These are phyloP conservation scores for Sternarchorhynchus goeldii DNA, from an alignment of 2,797 vertebrate genomes.

Conservation along the genomic window DNA sequence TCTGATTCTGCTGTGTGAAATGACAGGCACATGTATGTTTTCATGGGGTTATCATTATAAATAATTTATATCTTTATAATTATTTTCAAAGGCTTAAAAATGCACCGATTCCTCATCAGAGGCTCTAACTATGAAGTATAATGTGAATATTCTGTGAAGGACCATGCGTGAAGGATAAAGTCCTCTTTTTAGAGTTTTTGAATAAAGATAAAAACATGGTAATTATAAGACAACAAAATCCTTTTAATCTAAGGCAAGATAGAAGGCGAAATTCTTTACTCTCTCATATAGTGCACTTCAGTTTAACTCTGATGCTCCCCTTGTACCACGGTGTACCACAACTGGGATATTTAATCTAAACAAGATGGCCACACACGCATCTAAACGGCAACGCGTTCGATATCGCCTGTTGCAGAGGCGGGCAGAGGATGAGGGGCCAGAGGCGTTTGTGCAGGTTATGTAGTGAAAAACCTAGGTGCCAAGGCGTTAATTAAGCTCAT, in stretches of 20 bases:
- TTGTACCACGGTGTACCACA: background rate
- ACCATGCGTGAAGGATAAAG: conserved; percentile 28
- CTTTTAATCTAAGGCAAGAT: background rate
- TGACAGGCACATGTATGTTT: background rate
- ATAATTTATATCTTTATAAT: background rate
- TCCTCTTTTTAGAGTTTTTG: conserved; percentile 4
- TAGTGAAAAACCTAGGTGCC: background rate
- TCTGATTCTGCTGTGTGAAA: no score
- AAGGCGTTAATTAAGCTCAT: conserved; percentile 34
- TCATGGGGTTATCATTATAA: conserved; percentile 6
- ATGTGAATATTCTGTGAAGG: conserved; percentile 19
- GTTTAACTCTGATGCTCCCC: background rate
- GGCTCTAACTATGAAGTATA: conserved; percentile 10
- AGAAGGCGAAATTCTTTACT: conserved; percentile 8
- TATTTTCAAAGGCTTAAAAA: conserved; percentile 6
- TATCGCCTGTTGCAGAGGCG: no score
- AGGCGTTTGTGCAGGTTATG: conserved; percentile 8
- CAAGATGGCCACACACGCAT: no score
- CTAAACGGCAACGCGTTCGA: no score
- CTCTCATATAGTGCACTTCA: conserved; percentile 22
- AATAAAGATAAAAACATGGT: conserved; percentile 36
- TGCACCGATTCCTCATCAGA: background rate
- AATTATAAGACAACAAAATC: conserved; percentile 36
- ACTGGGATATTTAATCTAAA: no score
- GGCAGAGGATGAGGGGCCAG: background rate